Evolutionary conservation across 2,888 invertebrate genomes (phyloP).

Genomic region (Tetheella fluctuosa): DNA sequence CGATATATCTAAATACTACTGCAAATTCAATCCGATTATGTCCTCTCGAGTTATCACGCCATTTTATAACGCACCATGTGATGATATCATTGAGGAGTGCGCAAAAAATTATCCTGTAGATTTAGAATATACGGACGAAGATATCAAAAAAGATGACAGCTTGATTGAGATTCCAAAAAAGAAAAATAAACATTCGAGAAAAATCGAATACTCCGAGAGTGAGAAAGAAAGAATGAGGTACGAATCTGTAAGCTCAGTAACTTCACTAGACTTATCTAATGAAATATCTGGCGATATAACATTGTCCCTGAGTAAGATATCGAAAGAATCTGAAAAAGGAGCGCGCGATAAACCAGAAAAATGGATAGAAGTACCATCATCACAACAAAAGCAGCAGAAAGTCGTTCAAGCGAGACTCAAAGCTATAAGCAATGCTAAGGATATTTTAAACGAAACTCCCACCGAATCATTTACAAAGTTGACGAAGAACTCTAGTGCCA

Average conservation of each 20-base stretch:
- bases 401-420: slow-evolving; percentile 77
- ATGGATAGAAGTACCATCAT: slow-evolving; percentile 76
- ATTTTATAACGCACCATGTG: slow-evolving; percentile 85
- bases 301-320: slow-evolving; percentile 64
- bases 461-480: slow-evolving; percentile 69
- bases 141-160: slow-evolving; percentile 76
- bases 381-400: slow-evolving; percentile 76
- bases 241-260: slow-evolving; percentile 73
- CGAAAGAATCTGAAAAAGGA: slow-evolving; percentile 58
- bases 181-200: slow-evolving; percentile 73
- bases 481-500: slow-evolving; percentile 58
- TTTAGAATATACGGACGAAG: slow-evolving; percentile 77
- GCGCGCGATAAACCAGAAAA: slow-evolving; percentile 59
- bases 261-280: slow-evolving; percentile 68
- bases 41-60: slow-evolving; percentile 88
- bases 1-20: slow-evolving; percentile 88
- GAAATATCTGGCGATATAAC: slow-evolving; percentile 72
- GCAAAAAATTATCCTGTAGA: slow-evolving; percentile 71
- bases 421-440: slow-evolving; percentile 69
- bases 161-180: slow-evolving; percentile 59
- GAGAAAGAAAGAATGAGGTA: slow-evolving; percentile 74
- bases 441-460: slow-evolving; percentile 66
- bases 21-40: slow-evolving; percentile 84
- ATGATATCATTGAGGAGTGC: slow-evolving; percentile 80
- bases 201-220: slow-evolving; percentile 73